These are phyloP conservation scores for Porites divaricata DNA, from an alignment of 92 coral and sea anemone species.

Conservation along the genomic window DNA sequence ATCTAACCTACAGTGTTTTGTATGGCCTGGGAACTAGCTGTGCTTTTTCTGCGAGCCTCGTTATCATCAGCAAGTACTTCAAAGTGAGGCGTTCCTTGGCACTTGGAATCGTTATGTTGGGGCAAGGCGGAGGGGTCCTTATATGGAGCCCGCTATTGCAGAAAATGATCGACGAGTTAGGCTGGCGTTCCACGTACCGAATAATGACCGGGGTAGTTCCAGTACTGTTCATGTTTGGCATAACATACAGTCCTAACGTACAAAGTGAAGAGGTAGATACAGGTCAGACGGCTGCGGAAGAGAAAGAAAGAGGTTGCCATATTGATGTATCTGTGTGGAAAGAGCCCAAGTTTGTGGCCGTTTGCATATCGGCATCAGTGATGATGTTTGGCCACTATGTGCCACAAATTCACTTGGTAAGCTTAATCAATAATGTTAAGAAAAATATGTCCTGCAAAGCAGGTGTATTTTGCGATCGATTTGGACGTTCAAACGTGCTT, in stretches of 20 bases:
- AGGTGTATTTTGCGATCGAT: too few species aligned
- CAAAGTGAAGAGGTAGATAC: constrained; percentile 2
- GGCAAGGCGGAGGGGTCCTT: constrained; percentile 56
- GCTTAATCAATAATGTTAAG: too few species aligned
- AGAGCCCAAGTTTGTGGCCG: constrained; percentile 33
- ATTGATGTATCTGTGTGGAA: constrained; percentile 69
- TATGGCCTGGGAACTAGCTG: constrained; percentile 67
- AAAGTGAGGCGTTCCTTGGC: constrained; percentile 56
- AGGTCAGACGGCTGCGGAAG: not conserved
- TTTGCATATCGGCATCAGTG: constrained; percentile 6
- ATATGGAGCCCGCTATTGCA: constrained; percentile 56
- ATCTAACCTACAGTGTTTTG: constrained; percentile 61
- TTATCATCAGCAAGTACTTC: constrained; percentile 51
- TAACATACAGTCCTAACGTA: constrained; percentile 38
- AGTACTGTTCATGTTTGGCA: constrained; percentile 27
- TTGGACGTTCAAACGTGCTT: too few species aligned
- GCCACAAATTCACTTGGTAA: constrained; percentile 63
- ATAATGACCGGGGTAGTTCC: constrained; percentile 52
- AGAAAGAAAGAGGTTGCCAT: constrained; percentile 5
- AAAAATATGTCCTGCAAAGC: too few species aligned
- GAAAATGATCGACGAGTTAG: constrained; percentile 31
- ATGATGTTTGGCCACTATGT: constrained; percentile 40
- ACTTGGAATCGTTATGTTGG: constrained; percentile 41
- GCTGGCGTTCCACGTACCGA: constrained; percentile 48
- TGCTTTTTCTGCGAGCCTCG: constrained; percentile 41